Conservation (phyloP, 2,113 vertebrate species). For the Pangasianodon hypophthalmus region DNA sequence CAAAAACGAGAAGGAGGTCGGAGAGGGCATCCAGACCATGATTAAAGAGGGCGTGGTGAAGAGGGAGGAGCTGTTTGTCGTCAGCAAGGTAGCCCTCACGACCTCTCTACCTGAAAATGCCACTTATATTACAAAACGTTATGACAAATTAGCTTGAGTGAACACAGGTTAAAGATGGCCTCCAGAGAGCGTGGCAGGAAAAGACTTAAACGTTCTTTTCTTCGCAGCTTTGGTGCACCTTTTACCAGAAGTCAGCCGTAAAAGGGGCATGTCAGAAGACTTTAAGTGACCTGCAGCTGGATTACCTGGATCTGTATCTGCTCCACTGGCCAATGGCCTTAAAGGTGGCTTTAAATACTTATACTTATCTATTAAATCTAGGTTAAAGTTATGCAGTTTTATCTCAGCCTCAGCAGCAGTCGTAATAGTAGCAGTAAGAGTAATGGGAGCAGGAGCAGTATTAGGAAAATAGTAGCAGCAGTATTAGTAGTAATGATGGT, state of each 20-base stretch:
- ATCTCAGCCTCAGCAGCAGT: neutral
- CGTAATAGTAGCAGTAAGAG: too few species aligned
- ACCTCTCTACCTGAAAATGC: neutral
- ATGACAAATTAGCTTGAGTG: neutral
- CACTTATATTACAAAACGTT: neutral
- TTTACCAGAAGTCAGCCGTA: conserved; percentile 82
- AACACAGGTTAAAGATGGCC: neutral
- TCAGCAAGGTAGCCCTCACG: conserved; percentile 72
- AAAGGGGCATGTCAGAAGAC: conserved; percentile 84
- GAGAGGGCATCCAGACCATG: conserved; percentile 66
- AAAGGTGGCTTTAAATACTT: conserved; percentile 73
- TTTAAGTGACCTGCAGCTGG: conserved; percentile 81
- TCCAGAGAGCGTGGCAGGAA: too few species aligned
- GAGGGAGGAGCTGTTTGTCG: conserved; percentile 76
- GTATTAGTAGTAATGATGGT: too few species aligned
- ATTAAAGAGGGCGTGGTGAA: conserved; percentile 71
- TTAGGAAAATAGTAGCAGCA: neutral
- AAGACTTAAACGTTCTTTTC: neutral
- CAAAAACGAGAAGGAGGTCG: conserved; percentile 75
- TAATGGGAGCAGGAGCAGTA: too few species aligned
- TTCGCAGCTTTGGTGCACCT: conserved; percentile 90
- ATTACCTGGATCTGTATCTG: conserved; percentile 92
- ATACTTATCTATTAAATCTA: neutral
- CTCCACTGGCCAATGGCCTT: conserved; percentile 91
- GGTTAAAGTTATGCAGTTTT: neutral